These are phyloP conservation scores for Antennarius maculatus DNA, from an alignment of 2,797 vertebrate genomes.

Conservation along the genomic window DNA sequence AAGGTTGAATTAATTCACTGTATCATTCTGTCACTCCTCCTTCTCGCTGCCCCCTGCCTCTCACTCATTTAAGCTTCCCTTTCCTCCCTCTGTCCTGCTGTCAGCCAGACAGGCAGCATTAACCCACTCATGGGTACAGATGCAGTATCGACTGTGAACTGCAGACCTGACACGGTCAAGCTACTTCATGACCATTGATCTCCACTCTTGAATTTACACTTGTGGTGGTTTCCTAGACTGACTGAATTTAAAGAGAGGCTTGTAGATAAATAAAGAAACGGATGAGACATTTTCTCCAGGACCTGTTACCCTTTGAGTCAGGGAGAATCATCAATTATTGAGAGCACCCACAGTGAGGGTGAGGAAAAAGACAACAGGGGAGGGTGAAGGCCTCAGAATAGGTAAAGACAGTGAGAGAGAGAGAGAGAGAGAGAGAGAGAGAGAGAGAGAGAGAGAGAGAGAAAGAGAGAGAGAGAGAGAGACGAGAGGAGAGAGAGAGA, in stretches of 20 bases:
- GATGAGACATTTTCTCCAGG: constrained; percentile 72
- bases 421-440: constrained; percentile 16
- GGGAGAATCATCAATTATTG: constrained; percentile 86
- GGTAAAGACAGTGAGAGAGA: constrained; percentile 15
- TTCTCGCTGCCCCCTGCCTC: constrained; percentile 78
- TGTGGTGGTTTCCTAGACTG: constrained; percentile 26
- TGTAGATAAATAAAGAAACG: constrained; percentile 64
- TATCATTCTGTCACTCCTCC: constrained; percentile 74
- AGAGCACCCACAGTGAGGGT: constrained; percentile 79
- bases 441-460: neutral
- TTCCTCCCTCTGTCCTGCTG: constrained; percentile 81
- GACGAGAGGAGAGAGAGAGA: too few species aligned
- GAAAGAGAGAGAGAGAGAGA: too few species aligned
- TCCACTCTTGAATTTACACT: constrained; percentile 25
- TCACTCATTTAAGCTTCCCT: constrained; percentile 84
- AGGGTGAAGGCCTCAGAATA: constrained; percentile 53
- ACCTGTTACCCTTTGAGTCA: constrained; percentile 86
- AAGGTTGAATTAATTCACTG: constrained; percentile 77
- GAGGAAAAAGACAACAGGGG: constrained; percentile 78
- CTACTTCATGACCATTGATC: constrained; percentile 30
- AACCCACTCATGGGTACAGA: constrained; percentile 73
- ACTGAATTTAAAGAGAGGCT: constrained; percentile 51
- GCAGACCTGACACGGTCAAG: constrained; percentile 12
- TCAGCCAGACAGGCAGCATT: constrained; percentile 74
- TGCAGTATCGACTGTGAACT: constrained; percentile 26